phyloP scores from a whole-genome alignment of 1,140 invertebrate species.

The Popillia japonica region DNA sequence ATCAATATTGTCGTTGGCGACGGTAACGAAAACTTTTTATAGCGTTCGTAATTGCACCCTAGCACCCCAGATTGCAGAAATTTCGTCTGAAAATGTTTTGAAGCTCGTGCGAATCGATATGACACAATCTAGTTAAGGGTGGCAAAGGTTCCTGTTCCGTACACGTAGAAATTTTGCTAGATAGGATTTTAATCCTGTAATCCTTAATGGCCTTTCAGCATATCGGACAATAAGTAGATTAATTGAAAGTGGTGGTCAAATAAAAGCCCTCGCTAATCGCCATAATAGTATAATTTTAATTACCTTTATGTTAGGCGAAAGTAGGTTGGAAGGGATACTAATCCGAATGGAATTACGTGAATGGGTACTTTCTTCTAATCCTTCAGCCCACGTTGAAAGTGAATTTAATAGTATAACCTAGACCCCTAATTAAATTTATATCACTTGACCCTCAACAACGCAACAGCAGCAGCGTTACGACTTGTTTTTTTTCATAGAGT shows the following conservation, averaged over 20 bases:
- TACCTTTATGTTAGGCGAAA: not conserved
- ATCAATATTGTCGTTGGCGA: not conserved
- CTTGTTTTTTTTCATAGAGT: too few relatives aligned
- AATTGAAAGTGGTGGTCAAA: conserved; percentile 35
- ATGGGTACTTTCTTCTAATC: conserved; percentile 23
- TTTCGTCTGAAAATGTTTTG: not conserved
- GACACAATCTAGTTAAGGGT: conserved; percentile 16
- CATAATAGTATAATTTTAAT: conserved; percentile 7
- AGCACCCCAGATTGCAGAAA: not conserved
- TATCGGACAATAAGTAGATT: conserved; percentile 24
- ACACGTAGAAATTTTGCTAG: not conserved
- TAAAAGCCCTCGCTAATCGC: not conserved
- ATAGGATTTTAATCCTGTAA: conserved; percentile 28
- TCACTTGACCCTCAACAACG: too few relatives aligned
- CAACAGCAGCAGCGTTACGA: too few relatives aligned
- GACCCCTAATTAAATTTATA: too few relatives aligned
- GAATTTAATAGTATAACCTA: not conserved
- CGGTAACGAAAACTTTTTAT: not conserved
- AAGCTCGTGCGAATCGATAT: not conserved
- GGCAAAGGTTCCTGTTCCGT: not conserved
- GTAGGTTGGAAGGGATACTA: not conserved
- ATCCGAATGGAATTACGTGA: not conserved
- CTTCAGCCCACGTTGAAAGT: not conserved
- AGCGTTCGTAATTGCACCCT: not conserved
- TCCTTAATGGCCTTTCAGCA: conserved; percentile 28